Conservation (phyloP, 2,888 invertebrate species). For the Aspidiotus rigidus region DNA sequence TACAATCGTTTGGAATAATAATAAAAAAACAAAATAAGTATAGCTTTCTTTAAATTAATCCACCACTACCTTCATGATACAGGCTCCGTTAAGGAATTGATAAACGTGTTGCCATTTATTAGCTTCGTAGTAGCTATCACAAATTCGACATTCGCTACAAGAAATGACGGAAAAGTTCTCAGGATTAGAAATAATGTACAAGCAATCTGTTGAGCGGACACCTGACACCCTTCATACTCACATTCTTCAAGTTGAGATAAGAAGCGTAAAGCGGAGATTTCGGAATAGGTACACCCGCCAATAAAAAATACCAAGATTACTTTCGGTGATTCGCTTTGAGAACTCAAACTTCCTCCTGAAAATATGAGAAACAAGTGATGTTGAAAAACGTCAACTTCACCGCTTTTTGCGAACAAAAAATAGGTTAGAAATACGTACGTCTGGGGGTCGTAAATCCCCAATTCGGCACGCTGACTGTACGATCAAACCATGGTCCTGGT, state of each 20-base stretch:
- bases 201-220: not conserved
- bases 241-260: slow-evolving; percentile 50
- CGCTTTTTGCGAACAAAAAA: not conserved
- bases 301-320: slow-evolving; percentile 89
- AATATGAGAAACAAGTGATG: slow-evolving; percentile 6
- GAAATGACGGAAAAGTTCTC: slow-evolving; percentile 29
- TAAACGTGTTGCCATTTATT: slow-evolving; percentile 78
- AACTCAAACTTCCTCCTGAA: slow-evolving; percentile 50
- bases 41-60: too few relatives aligned
- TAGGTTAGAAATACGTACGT: slow-evolving; percentile 23
- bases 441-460: slow-evolving; percentile 27
- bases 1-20: too few relatives aligned
- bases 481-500: slow-evolving; percentile 60
- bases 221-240: slow-evolving; percentile 40
- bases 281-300: slow-evolving; percentile 94
- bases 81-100: slow-evolving; percentile 62
- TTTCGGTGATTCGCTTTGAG: slow-evolving; percentile 52
- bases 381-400: not conserved
- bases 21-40: too few relatives aligned
- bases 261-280: slow-evolving; percentile 56
- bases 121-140: slow-evolving; percentile 84
- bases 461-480: slow-evolving; percentile 12
- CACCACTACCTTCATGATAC: not conserved
- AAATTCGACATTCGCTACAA: slow-evolving; percentile 69
- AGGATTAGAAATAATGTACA: not conserved